Conservation (phyloP, 2,888 invertebrate species). For the Rhaphigaster nebulosa region DNA sequence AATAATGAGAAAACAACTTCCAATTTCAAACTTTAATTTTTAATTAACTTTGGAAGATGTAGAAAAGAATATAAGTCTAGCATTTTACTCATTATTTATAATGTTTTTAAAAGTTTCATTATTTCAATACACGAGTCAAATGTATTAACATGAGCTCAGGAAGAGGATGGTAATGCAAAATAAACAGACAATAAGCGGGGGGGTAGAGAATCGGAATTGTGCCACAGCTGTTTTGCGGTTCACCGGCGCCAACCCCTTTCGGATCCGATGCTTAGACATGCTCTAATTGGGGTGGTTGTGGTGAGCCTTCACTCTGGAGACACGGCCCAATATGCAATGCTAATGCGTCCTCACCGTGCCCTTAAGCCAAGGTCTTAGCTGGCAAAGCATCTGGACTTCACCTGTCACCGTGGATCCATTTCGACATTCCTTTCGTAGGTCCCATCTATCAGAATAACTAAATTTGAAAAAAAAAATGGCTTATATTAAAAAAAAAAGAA, state of each 20-base stretch:
- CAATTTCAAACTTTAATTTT: no score
- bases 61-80: no score
- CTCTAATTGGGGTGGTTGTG: conserved; percentile 1
- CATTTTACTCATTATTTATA: no score
- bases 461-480: no score
- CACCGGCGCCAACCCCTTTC: no score
- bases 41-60: no score
- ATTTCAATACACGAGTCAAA: neutral
- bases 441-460: neutral
- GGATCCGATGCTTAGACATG: neutral
- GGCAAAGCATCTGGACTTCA: neutral
- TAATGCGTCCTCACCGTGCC: neutral
- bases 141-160: neutral
- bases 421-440: neutral
- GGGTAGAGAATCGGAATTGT: neutral
- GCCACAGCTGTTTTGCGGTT: neutral
- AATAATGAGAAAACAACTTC: no score
- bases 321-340: neutral
- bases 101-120: no score
- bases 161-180: neutral
- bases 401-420: neutral
- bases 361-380: neutral
- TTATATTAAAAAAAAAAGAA: no score
- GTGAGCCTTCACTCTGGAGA: neutral
- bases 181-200: neutral